Percentiles rank a stretch among this genome's conserved stretches.
phyloP scores from a whole-genome alignment of 2,888 invertebrate genomes.

The Clistopyga incitator region DNA sequence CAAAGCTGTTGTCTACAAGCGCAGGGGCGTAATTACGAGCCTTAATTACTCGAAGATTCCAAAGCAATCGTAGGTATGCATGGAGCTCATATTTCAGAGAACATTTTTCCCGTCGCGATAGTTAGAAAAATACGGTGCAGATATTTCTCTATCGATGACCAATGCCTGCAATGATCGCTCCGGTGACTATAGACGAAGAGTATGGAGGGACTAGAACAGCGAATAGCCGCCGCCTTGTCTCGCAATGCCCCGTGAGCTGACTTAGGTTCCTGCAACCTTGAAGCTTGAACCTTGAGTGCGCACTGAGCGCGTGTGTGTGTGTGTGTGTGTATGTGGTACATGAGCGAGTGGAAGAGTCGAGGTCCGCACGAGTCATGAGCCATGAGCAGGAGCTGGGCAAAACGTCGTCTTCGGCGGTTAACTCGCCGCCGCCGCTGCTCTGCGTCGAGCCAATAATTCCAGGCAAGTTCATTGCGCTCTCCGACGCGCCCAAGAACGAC shows the following conservation, averaged over 20 bases:
- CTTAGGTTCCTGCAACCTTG: constrained; percentile 65
- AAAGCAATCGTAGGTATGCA: no score
- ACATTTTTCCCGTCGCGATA: no score
- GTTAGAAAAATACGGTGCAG: no score
- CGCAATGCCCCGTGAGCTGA: constrained; percentile 39
- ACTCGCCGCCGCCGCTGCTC: constrained; percentile 15
- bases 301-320: no score
- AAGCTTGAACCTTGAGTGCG: constrained; percentile 66
- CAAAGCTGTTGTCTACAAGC: no score
- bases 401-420: constrained; percentile 15
- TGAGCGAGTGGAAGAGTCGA: constrained; percentile 39
- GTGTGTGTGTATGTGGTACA: constrained; percentile 30
- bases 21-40: no score
- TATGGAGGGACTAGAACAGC: not conserved
- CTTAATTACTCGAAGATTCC: no score
- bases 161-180: constrained; percentile 8
- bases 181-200: no score
- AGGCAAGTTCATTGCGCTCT: constrained; percentile 76
- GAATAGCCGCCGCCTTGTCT: constrained; percentile 26
- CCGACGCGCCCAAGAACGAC: constrained; percentile 65
- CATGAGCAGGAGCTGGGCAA: constrained; percentile 33
- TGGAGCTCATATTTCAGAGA: no score
- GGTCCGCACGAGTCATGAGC: constrained; percentile 54
- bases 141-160: not conserved
- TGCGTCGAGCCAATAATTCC: constrained; percentile 68